A percentile compares a stretch with the other conserved stretches of the same genome.
phyloP scores from a whole-genome alignment of 23 tunicate species.

The Styela clava region DNA sequence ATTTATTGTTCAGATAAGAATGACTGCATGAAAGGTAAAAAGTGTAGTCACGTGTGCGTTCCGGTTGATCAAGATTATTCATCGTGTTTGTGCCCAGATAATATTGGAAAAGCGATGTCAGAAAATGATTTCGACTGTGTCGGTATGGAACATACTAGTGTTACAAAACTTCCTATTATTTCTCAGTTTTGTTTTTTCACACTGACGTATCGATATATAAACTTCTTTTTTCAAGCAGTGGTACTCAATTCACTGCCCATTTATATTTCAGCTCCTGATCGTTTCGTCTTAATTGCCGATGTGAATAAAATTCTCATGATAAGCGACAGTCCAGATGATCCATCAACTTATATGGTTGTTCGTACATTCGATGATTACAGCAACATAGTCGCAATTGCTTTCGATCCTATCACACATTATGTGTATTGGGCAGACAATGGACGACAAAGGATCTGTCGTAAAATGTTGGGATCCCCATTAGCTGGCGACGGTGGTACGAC shows the following conservation, averaged over 20 bases:
- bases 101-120: slow-evolving; percentile 48
- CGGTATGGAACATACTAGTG: slow-evolving; percentile 34
- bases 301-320: slow-evolving; percentile 62
- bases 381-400: slow-evolving; percentile 88
- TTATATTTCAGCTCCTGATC: slow-evolving; percentile 75
- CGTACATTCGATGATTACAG: slow-evolving; percentile 58
- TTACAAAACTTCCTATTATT: too few species aligned
- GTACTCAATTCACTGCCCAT: too few species aligned
- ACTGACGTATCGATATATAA: too few species aligned
- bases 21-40: slow-evolving; percentile 20
- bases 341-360: slow-evolving; percentile 48
- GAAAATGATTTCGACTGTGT: slow-evolving; percentile 64
- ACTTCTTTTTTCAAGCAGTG: too few species aligned
- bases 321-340: slow-evolving; percentile 60
- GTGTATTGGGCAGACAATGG: slow-evolving; percentile 98
- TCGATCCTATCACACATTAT: slow-evolving; percentile 64
- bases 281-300: slow-evolving; percentile 83
- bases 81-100: slow-evolving; percentile 84
- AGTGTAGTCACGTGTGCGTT: slow-evolving; percentile 79
- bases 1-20: slow-evolving; percentile 9
- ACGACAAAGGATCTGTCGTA: slow-evolving; percentile 52
- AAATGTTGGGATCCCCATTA: slow-evolving; percentile 33
- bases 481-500: slow-evolving; percentile 19
- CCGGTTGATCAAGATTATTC: slow-evolving; percentile 46
- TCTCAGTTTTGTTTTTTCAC: too few species aligned